These are phyloP conservation scores for Psittacula echo DNA, from an alignment of 2,797 vertebrate species.

Conservation along the genomic window DNA sequence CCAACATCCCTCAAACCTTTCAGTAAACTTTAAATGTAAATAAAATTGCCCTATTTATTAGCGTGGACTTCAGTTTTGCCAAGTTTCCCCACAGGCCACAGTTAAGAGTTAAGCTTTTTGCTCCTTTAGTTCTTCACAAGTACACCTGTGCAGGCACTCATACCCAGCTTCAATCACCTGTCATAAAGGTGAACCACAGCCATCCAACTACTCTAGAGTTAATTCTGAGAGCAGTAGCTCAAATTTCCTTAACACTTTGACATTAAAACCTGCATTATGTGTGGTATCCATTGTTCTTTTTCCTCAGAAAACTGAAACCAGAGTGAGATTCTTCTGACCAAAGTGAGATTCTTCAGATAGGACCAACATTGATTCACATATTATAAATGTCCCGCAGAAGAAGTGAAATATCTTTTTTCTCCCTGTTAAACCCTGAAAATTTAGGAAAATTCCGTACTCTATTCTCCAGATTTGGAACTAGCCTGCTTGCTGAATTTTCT, in stretches of 20 bases:
- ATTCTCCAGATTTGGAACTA: background rate
- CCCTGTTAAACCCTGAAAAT: background rate
- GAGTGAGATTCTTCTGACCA: background rate
- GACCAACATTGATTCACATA: background rate
- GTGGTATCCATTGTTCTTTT: background rate
- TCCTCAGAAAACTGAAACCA: background rate
- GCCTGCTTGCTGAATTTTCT: background rate
- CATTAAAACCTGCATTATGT: background rate
- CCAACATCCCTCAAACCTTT: background rate
- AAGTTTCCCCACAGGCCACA: background rate
- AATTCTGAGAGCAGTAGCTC: background rate
- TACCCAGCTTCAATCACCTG: background rate
- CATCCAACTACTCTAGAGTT: background rate
- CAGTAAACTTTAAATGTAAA: background rate
- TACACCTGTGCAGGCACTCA: background rate
- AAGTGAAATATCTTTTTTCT: background rate
- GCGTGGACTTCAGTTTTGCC: background rate
- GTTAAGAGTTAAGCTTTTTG: background rate
- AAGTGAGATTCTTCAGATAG: background rate
- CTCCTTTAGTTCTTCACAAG: fast-evolving
- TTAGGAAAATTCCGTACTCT: background rate
- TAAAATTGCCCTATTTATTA: background rate
- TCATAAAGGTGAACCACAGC: background rate
- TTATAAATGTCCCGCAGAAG: background rate
- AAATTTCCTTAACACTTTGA: background rate